Evolutionary conservation across 2,113 vertebrate species (phyloP).

Genomic region (Brachyhypopomus occidentalis): DNA sequence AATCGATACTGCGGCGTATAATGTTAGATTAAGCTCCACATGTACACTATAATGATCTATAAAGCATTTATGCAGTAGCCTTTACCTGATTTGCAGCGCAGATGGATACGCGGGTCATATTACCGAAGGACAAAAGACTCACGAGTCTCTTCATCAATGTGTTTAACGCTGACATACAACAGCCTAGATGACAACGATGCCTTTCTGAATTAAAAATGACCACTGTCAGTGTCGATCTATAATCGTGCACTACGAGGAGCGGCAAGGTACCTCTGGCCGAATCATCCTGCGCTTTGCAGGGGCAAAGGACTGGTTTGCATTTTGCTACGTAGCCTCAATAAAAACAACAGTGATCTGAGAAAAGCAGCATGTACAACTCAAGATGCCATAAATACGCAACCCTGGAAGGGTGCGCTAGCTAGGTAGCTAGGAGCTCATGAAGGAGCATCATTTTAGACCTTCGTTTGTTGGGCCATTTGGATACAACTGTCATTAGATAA

Average conservation of each 20-base stretch:
- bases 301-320: not conserved
- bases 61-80: not conserved
- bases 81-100: slow-evolving; percentile 2
- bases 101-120: not conserved
- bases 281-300: not conserved
- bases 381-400: too few species aligned
- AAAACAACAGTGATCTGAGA: not conserved
- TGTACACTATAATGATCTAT: slow-evolving; percentile 8
- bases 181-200: not conserved
- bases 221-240: not conserved
- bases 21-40: slow-evolving; percentile 18
- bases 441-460: too few species aligned
- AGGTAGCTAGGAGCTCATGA: too few species aligned
- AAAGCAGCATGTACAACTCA: not conserved
- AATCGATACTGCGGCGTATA: slow-evolving; percentile 20
- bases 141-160: not conserved
- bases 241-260: too few species aligned
- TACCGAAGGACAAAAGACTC: slow-evolving; percentile 1
- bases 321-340: not conserved
- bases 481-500: too few species aligned
- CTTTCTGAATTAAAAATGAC: not conserved
- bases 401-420: too few species aligned
- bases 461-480: too few species aligned
- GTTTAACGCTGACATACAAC: not conserved
- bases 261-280: not conserved